Evolutionary conservation across 2,113 vertebrate genomes (phyloP).

Genomic region (Lathamus discolor): DNA sequence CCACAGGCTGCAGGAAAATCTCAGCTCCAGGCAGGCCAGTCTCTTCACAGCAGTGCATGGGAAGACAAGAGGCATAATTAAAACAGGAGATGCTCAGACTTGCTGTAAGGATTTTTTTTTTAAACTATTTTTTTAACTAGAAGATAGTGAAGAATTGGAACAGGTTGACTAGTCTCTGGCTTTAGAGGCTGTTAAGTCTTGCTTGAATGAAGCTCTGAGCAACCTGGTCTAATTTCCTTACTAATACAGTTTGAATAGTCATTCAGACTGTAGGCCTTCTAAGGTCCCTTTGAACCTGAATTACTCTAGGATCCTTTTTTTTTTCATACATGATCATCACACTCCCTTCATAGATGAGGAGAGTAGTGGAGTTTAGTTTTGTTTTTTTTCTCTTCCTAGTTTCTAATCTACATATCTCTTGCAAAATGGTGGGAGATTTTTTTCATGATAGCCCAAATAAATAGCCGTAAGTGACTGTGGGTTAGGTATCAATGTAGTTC

Average conservation of each 20-base stretch:
- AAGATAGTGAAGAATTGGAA: background rate
- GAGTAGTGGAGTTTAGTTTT: background rate
- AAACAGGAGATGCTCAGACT: background rate
- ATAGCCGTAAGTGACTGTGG: background rate
- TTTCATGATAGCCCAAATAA: background rate
- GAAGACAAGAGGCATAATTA: background rate
- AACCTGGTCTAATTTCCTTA: background rate
- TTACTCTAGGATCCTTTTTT: background rate
- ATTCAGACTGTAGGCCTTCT: background rate
- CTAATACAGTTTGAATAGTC: background rate
- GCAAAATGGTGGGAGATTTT: background rate
- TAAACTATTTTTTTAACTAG: background rate
- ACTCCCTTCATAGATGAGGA: background rate
- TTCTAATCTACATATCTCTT: background rate
- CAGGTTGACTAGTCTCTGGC: background rate
- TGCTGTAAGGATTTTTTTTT: rapidly evolving
- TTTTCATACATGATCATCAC: background rate
- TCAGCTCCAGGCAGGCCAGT: background rate
- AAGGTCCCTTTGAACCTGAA: background rate
- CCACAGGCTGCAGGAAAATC: background rate
- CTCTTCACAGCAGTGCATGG: background rate
- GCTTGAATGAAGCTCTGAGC: background rate
- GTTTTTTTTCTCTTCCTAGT: background rate
- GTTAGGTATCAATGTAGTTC: background rate
- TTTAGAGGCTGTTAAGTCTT: background rate